Evolutionary conservation across 2,888 invertebrate genomes (phyloP).

Genomic region (Lagria hirta): DNA sequence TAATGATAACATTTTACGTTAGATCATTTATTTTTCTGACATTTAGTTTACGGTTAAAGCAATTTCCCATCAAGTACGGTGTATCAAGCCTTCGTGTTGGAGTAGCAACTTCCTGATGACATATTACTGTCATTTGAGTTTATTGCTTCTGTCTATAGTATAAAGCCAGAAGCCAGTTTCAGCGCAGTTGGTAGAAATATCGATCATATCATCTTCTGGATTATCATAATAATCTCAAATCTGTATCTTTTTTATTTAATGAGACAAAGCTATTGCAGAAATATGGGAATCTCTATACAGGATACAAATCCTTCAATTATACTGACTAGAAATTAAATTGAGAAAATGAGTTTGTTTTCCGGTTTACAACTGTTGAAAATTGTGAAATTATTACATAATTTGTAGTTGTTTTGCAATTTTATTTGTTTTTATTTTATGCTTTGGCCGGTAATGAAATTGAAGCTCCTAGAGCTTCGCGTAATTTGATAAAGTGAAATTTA

Average conservation of each 20-base stretch:
- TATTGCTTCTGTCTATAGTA: not conserved
- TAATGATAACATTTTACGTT: no score
- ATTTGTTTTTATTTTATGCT: slow-evolving; percentile 7
- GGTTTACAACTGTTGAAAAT: slow-evolving; percentile 8
- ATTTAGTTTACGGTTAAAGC: no score
- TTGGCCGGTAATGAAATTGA: slow-evolving; percentile 11
- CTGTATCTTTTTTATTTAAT: slow-evolving; percentile 12
- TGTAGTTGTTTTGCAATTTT: slow-evolving; percentile 5
- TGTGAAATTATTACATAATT: slow-evolving; percentile 10
- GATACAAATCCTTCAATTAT: no score
- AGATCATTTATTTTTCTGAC: no score
- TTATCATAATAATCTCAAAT: slow-evolving; percentile 18
- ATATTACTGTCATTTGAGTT: not conserved
- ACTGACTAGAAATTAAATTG: no score
- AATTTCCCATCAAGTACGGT: no score
- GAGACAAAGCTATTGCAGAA: slow-evolving; percentile 11
- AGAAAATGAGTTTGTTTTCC: no score
- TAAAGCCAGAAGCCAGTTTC: not conserved
- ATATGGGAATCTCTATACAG: no score
- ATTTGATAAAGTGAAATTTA: slow-evolving; percentile 21
- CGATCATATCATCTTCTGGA: slow-evolving; percentile 15
- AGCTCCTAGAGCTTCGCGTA: slow-evolving; percentile 20
- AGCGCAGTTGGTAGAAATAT: slow-evolving; percentile 12
- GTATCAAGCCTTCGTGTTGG: no score
- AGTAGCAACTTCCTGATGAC: slow-evolving; percentile 4